Conservation (phyloP, 2,113 vertebrate species). For the Cyprinus carpio region DNA sequence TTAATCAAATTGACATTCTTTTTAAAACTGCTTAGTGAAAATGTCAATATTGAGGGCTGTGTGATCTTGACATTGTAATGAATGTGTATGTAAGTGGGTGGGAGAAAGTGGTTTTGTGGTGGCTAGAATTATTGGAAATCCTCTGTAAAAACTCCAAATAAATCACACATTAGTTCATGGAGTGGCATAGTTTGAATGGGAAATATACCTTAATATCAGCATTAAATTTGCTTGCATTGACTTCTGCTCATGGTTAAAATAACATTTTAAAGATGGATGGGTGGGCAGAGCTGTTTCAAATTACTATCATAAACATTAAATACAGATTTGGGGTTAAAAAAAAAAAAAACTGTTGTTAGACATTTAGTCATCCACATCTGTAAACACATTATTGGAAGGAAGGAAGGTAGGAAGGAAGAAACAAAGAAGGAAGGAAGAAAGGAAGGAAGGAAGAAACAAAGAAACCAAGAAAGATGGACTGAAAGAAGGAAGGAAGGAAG, state of each 20-base stretch:
- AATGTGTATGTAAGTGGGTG: neutral
- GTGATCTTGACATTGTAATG: neutral
- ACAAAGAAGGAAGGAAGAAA: neutral
- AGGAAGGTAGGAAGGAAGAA: neutral
- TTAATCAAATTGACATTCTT: conserved; percentile 1
- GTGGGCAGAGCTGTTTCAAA: neutral
- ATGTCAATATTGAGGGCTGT: neutral
- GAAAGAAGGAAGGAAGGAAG: too few species aligned
- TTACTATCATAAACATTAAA: neutral
- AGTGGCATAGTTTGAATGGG: neutral
- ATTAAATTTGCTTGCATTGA: neutral
- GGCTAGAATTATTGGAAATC: neutral
- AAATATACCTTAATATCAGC: neutral
- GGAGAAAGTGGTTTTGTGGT: neutral
- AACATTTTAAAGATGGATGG: neutral
- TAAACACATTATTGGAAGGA: neutral
- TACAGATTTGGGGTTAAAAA: neutral
- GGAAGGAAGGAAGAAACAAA: neutral
- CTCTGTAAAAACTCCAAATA: neutral
- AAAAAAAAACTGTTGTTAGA: neutral
- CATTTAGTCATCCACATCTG: neutral
- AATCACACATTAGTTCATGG: neutral
- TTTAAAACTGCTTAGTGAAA: conserved; percentile 7
- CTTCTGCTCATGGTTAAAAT: neutral
- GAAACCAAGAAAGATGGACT: too few species aligned